Conservation (phyloP, 2,113 vertebrate species). For the Anoura caudifer region DNA sequence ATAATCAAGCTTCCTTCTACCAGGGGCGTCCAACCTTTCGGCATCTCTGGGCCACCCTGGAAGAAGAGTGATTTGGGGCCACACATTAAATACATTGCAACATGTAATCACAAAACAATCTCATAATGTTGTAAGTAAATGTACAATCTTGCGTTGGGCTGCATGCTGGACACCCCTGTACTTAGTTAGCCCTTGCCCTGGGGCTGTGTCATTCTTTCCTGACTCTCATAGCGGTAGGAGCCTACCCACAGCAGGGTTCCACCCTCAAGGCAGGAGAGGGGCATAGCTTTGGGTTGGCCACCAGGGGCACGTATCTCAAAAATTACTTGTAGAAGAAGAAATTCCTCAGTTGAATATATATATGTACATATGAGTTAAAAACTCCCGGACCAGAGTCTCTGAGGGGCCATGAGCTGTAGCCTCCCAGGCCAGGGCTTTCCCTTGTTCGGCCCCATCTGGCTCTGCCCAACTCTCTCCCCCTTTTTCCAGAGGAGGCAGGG, state of each 20-base stretch:
- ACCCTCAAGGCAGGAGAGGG: neutral
- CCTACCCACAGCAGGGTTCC: neutral
- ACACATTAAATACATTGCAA: no score
- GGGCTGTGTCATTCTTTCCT: rapidly evolving
- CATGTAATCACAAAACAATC: no score
- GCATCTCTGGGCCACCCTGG: no score
- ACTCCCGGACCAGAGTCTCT: neutral
- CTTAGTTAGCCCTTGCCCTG: no score
- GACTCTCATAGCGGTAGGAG: neutral
- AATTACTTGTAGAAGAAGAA: neutral
- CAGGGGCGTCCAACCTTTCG: no score
- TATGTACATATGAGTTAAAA: neutral
- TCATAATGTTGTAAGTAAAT: no score
- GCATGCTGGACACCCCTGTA: no score
- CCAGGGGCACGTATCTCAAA: neutral
- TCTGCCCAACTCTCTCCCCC: neutral
- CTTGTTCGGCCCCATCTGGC: neutral
- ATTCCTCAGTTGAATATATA: neutral
- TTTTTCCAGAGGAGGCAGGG: neutral
- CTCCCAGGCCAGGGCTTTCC: neutral
- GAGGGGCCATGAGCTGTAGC: neutral
- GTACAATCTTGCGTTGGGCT: no score
- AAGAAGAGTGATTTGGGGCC: no score
- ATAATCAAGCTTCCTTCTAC: neutral
- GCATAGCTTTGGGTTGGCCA: neutral